These are phyloP conservation scores for Cryptoblepharus egeriae DNA, from an alignment of 2,797 vertebrate species.

Conservation along the genomic window DNA sequence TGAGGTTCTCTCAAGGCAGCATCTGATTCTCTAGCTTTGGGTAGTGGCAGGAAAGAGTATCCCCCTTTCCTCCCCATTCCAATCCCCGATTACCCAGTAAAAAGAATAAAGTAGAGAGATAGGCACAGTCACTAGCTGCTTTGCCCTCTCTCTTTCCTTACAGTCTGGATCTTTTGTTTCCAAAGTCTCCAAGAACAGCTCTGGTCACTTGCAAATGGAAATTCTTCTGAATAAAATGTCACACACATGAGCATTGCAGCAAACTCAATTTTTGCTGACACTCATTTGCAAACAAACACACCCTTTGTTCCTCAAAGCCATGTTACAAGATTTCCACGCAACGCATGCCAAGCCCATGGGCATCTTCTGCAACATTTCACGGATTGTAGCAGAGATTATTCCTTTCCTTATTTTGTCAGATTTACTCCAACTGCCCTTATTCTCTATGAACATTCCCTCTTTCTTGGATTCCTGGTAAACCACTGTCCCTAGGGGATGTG, in stretches of 20 bases:
- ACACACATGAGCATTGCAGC: background rate
- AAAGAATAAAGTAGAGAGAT: too few relatives aligned
- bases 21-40: too few relatives aligned
- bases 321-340: constrained; percentile 30
- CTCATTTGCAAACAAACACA: constrained; percentile 49
- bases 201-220: constrained; percentile 18
- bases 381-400: background rate
- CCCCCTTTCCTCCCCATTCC: too few relatives aligned
- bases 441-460: too few relatives aligned
- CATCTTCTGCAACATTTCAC: constrained; percentile 5
- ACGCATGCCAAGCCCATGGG: constrained; percentile 33
- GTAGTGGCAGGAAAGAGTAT: too few relatives aligned
- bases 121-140: too few relatives aligned
- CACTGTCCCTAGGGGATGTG: too few relatives aligned
- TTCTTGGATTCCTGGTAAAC: background rate
- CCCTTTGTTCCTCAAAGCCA: constrained; percentile 43
- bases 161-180: too few relatives aligned
- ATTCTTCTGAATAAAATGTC: constrained; percentile 44
- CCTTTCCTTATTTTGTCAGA: background rate
- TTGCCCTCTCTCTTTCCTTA: too few relatives aligned
- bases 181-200: background rate
- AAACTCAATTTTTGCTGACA: constrained; percentile 16
- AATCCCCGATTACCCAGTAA: too few relatives aligned
- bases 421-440: too few relatives aligned
- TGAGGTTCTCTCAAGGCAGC: too few relatives aligned